phyloP scores from a whole-genome alignment of 2,888 invertebrate genomes.

The Caenorhabditis plicata region DNA sequence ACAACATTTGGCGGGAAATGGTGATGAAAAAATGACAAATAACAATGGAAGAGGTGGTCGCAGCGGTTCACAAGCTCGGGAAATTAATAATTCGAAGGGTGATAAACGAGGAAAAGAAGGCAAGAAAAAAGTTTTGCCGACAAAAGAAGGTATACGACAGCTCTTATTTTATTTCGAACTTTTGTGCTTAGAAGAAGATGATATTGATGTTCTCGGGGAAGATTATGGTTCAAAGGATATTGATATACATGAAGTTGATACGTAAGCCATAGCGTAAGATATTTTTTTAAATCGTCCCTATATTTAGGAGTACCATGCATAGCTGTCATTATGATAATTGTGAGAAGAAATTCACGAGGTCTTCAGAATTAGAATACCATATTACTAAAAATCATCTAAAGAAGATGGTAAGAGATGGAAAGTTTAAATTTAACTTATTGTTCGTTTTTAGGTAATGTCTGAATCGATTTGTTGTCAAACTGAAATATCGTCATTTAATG shows the following conservation, averaged over 20 bases:
- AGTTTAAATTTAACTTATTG: not conserved
- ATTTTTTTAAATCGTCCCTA: constrained; percentile 1
- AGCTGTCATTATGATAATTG: constrained; percentile 25
- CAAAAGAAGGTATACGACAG: not conserved
- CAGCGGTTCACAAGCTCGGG: constrained; percentile 1
- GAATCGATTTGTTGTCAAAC: constrained; percentile 26
- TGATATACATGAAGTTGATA: constrained; percentile 2
- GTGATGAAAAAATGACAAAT: constrained; percentile 1
- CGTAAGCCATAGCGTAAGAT: not conserved
- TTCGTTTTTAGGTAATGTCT: constrained; percentile 13
- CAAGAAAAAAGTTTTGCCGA: constrained; percentile 3
- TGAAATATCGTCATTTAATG: constrained; percentile 2
- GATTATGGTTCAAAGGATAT: not conserved
- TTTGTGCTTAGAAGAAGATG: constrained; percentile 2
- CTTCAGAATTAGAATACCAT: constrained; percentile 24
- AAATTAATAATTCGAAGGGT: constrained; percentile 1
- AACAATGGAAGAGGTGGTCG: constrained; percentile 8
- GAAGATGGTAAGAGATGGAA: constrained; percentile 10
- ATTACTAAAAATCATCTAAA: constrained; percentile 15
- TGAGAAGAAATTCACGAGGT: constrained; percentile 9
- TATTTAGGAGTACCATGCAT: constrained; percentile 13
- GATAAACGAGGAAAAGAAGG: constrained; percentile 5
- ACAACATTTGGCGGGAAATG: constrained; percentile 6
- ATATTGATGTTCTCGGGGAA: not conserved
- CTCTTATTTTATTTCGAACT: not conserved